Evolutionary conservation across 2,113 vertebrate genomes (phyloP).

Genomic region (Pedionomus torquatus): DNA sequence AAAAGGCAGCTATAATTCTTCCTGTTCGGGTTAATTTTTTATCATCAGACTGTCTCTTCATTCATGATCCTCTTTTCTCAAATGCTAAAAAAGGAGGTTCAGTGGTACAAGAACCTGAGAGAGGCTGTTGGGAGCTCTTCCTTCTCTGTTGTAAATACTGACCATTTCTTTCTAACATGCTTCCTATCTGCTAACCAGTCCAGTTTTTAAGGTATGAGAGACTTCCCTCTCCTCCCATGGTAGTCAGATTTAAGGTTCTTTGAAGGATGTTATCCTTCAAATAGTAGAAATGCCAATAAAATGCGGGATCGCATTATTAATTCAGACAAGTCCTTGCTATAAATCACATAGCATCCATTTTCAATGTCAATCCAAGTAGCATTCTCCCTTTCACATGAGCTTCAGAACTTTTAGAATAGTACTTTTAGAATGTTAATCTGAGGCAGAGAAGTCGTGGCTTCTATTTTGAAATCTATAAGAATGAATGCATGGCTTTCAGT

Average conservation of each 20-base stretch:
- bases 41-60: background rate
- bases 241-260: background rate
- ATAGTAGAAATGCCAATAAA: background rate
- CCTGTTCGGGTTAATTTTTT: background rate
- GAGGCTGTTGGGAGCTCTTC: background rate
- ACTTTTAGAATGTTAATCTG: background rate
- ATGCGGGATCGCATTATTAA: background rate
- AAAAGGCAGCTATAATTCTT: background rate
- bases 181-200: background rate
- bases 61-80: background rate
- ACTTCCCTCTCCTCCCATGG: background rate
- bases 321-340: background rate
- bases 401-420: background rate
- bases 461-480: background rate
- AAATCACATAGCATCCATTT: background rate
- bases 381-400: background rate
- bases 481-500: background rate
- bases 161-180: background rate
- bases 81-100: background rate
- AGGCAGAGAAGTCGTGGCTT: background rate
- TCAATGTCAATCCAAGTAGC: background rate
- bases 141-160: background rate
- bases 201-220: background rate
- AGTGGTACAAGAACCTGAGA: background rate
- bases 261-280: fast-evolving